Conservation (phyloP, 2,113 vertebrate species). For the Callopanchax toddi region DNA sequence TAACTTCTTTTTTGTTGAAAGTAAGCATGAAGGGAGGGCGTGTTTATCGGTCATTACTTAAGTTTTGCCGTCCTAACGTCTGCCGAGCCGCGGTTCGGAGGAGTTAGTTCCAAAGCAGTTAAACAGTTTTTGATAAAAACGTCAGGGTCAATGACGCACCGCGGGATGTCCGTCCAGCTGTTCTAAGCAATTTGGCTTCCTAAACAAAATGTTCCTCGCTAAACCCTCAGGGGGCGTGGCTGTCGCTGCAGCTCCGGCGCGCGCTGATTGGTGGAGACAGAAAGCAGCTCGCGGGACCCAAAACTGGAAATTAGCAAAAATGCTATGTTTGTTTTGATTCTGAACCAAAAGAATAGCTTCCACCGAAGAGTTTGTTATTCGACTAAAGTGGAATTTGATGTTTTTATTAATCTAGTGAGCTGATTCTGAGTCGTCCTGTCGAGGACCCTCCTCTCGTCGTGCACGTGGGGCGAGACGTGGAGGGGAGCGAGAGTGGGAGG, state of each 20-base stretch:
- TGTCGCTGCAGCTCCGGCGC: not conserved
- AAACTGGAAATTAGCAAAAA: not conserved
- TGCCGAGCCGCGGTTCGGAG: not conserved
- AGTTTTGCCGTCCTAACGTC: conserved; percentile 24
- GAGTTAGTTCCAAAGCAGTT: conserved; percentile 3
- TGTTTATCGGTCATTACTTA: conserved; percentile 77
- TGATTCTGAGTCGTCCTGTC: not conserved
- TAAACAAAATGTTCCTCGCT: conserved; percentile 76
- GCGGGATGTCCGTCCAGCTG: conserved; percentile 7
- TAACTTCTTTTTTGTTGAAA: conserved; percentile 63
- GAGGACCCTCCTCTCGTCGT: no score
- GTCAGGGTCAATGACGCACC: not conserved
- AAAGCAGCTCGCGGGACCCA: not conserved
- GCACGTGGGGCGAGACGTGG: not conserved
- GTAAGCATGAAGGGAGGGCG: conserved; percentile 52
- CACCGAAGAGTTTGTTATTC: not conserved
- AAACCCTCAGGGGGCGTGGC: conserved; percentile 59
- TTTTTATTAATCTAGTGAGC: no score
- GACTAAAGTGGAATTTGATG: not conserved
- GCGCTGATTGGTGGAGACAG: conserved; percentile 40
- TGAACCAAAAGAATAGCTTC: not conserved
- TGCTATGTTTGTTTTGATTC: conserved; percentile 20
- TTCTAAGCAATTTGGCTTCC: conserved; percentile 32
- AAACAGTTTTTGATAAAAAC: not conserved
- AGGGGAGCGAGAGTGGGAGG: conserved; percentile 1